Base-by-base conservation (phyloP, 2,888 invertebrate genomes). In the Lycia hirtaria region DNA sequence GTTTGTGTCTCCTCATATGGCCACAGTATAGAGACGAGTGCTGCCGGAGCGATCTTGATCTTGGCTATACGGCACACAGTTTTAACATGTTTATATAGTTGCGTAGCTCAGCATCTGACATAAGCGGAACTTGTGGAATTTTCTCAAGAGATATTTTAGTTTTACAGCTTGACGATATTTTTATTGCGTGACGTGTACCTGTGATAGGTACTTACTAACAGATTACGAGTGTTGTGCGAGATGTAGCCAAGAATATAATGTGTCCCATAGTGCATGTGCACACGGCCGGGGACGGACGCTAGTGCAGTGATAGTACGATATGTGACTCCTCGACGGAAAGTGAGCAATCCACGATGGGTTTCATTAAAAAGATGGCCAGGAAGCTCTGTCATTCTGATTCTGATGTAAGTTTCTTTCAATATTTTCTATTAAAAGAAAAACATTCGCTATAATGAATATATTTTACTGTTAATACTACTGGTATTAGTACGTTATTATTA, bases 81-180 rank as follows among this genome's bases (percentile, higher is more conserved):
- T 32, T 62, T 59, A 9, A 37, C n/a, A 20, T 44, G 44, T 68
- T 65, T 67, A 67, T 65, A 62, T 40, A 44, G 54, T 53, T 55
- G 40, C 22, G n/a, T 26, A 26, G 28, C 49, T 52, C 53, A 54
- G 33, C 14, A 68, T 56, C 65, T 60, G 56, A 62, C 22, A 67
- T 62, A 67, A n/a, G 60, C 75, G 81, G 80, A 78, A 79, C 72
- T 73, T 64, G 49, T 70, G 80, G 78, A 80, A 79, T 78, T 78
- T 81, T 81, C 80, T 72, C 63, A 49, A 32, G 54, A 62, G 61
- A 73, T 83, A 79, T 84, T 83, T 81, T 81, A 45, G 57, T 47
- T 50, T 58, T 56, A 19, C 59, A 54, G 61, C n/a, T n/a, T 67
- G 71, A 71, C 64, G 68, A 71, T 62, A 64, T 60, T 69, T 68